A percentile compares a stretch with the other conserved stretches of the same genome.
Conservation (phyloP, 1,140 invertebrate genomes). For the Drosophila carrolli region DNA sequence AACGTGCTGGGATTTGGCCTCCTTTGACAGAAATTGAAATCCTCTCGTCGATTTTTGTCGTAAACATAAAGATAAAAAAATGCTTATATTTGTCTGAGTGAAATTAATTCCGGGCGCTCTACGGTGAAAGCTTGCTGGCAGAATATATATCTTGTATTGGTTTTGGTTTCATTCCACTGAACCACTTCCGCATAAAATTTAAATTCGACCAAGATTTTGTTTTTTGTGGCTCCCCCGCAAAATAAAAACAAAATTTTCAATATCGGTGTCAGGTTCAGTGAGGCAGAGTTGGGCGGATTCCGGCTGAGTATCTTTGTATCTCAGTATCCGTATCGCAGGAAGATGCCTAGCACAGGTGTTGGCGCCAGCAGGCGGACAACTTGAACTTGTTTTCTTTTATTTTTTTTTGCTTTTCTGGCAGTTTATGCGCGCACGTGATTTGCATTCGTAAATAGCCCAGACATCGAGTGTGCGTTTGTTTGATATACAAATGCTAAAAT, state of each 20-base stretch:
- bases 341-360: constrained; percentile 61
- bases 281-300: constrained; percentile 12
- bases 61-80: constrained; percentile 76
- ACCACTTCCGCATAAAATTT: constrained; percentile 65
- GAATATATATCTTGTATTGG: constrained; percentile 39
- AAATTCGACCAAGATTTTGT: constrained; percentile 58
- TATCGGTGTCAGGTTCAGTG: constrained; percentile 50
- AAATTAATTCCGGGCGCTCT: constrained; percentile 72
- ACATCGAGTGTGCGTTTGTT: constrained; percentile 41
- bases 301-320: constrained; percentile 5
- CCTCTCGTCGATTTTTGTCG: constrained; percentile 58
- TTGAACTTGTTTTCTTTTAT: constrained; percentile 27
- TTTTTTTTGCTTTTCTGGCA: constrained; percentile 54
- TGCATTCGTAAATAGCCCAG: constrained; percentile 70
- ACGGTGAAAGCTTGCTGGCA: constrained; percentile 64
- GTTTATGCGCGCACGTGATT: constrained; percentile 77
- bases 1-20: constrained; percentile 66
- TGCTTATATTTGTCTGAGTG: constrained; percentile 57
- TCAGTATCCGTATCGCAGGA: constrained; percentile 53
- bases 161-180: constrained; percentile 53
- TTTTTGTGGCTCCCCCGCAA: constrained; percentile 12
- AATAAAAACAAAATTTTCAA: constrained; percentile 35
- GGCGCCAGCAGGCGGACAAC: constrained; percentile 44
- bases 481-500: constrained; percentile 80
- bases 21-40: constrained; percentile 69